These are phyloP conservation scores for Paratrypauchen microcephalus DNA, from an alignment of 2,797 vertebrate genomes.

Conservation along the genomic window DNA sequence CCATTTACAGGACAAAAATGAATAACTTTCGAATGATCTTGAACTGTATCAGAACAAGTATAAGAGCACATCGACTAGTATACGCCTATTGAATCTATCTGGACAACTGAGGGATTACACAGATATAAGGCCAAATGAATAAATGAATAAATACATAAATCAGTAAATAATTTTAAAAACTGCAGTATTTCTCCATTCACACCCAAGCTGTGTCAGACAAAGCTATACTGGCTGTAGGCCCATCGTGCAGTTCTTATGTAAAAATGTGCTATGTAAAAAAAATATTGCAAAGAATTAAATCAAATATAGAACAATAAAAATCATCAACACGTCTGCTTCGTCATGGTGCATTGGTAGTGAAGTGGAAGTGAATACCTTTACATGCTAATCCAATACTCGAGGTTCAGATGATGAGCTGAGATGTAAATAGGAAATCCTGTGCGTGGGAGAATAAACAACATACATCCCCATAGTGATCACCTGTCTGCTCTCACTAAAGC, in stretches of 20 bases:
- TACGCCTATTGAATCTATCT: too few relatives aligned
- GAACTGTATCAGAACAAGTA: too few relatives aligned
- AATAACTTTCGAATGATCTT: too few relatives aligned
- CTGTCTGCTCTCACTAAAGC: conserved; percentile 22
- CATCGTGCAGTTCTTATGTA: not conserved
- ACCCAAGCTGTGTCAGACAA: too few relatives aligned
- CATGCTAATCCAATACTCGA: conserved; percentile 46
- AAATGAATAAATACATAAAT: too few relatives aligned
- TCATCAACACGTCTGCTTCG: conserved; percentile 65
- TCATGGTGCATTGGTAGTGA: conserved; percentile 44
- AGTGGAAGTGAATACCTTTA: conserved; percentile 36
- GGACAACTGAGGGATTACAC: too few relatives aligned
- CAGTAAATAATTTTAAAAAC: too few relatives aligned
- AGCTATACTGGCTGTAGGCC: too few relatives aligned
- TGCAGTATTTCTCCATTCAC: too few relatives aligned
- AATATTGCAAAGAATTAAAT: conserved; percentile 64
- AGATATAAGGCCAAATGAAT: too few relatives aligned
- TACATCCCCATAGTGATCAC: conserved; percentile 27
- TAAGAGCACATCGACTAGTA: too few relatives aligned
- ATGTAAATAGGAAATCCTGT: conserved; percentile 41
- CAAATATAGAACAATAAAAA: conserved; percentile 56
- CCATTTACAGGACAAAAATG: too few relatives aligned
- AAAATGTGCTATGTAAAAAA: conserved; percentile 55
- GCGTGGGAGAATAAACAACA: conserved; percentile 38
- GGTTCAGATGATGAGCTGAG: conserved; percentile 35